phyloP scores from a whole-genome alignment of 2,797 vertebrate species.

The Hyperoplus lanceolatus region DNA sequence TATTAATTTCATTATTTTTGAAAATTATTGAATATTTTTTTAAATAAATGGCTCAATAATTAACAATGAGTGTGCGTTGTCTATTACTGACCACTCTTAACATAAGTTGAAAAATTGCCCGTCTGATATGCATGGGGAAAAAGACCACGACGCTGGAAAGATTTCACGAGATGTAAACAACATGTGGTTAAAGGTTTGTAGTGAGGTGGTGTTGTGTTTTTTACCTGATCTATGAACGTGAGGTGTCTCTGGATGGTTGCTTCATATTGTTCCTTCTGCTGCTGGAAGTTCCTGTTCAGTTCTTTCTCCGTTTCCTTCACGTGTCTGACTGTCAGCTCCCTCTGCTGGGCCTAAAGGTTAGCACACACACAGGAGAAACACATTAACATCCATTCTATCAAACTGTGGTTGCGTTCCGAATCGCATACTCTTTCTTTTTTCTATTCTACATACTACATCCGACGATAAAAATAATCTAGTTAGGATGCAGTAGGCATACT shows the following conservation, averaged over 20 bases:
- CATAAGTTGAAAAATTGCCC: no score
- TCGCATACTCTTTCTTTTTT: no score
- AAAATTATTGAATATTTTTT: no score
- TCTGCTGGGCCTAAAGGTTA: constrained; percentile 89
- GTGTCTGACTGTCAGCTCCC: constrained; percentile 88
- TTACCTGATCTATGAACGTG: constrained; percentile 95
- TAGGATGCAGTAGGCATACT: no score
- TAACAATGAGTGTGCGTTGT: no score
- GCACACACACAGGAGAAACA: background rate
- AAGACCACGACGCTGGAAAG: background rate
- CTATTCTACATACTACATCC: no score
- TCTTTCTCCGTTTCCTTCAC: constrained; percentile 92
- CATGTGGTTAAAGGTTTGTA: no score
- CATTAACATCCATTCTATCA: background rate
- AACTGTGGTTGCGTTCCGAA: background rate
- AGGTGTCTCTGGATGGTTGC: constrained; percentile 94
- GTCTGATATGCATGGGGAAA: no score
- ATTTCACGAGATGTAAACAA: background rate
- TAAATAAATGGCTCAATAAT: no score
- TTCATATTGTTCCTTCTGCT: constrained; percentile 95
- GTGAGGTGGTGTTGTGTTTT: background rate
- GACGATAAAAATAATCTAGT: no score
- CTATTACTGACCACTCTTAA: no score
- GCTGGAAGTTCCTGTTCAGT: constrained; percentile 87
- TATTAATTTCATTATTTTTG: no score